These are phyloP conservation scores for Spheniscus humboldti DNA, from an alignment of 2,797 vertebrate genomes.

Conservation along the genomic window DNA sequence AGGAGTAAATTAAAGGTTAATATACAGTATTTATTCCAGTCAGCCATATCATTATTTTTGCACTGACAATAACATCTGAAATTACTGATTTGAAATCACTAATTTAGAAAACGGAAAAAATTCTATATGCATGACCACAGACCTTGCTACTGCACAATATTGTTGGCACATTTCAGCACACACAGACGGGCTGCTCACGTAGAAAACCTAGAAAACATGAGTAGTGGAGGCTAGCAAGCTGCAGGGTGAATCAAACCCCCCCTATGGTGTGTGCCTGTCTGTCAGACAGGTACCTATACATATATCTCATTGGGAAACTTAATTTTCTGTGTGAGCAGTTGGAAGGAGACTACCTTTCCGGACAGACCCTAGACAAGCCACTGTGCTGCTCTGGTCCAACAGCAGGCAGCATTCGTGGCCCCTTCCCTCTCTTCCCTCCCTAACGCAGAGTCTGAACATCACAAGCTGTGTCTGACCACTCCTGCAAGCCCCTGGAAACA, in stretches of 20 bases:
- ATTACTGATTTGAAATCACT: slow-evolving; percentile 1
- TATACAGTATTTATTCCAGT: background rate
- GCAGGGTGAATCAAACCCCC: background rate
- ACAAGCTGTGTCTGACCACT: background rate
- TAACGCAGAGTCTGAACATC: background rate
- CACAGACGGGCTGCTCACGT: background rate
- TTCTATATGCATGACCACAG: background rate
- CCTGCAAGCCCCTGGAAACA: background rate
- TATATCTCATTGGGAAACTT: background rate
- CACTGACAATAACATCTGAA: background rate
- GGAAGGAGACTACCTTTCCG: background rate
- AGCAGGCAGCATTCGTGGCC: rapidly evolving
- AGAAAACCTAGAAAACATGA: background rate
- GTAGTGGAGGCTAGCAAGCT: background rate
- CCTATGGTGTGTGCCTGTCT: background rate
- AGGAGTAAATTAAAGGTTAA: background rate
- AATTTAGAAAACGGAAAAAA: background rate
- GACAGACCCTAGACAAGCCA: background rate
- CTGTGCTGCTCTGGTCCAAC: background rate
- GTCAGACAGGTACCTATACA: background rate
- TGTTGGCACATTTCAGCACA: background rate
- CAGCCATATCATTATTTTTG: background rate
- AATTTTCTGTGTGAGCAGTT: background rate
- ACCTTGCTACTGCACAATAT: background rate
- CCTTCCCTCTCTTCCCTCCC: background rate